Percentiles rank a stretch among this genome's conserved stretches.
phyloP scores from a whole-genome alignment of 2,888 invertebrate species.

The Miltochrista miniata region DNA sequence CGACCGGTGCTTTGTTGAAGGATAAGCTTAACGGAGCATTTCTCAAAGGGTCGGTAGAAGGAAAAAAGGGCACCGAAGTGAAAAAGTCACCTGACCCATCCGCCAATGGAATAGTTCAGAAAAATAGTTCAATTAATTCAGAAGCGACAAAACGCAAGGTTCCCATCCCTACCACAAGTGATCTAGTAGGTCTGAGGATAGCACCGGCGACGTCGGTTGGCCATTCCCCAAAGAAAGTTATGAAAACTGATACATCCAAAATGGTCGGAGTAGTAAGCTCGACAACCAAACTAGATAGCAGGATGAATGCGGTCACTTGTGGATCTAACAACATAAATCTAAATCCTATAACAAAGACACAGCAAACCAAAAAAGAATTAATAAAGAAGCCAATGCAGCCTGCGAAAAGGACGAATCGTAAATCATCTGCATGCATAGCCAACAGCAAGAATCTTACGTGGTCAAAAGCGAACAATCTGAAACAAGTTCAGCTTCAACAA shows the following conservation, averaged over 20 bases:
- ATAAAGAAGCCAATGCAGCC: constrained; percentile 52
- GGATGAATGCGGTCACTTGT: constrained; percentile 77
- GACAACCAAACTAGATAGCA: constrained; percentile 73
- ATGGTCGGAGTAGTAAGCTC: constrained; percentile 71
- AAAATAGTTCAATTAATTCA: constrained; percentile 39
- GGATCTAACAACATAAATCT: constrained; percentile 75
- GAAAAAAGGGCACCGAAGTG: constrained; percentile 53
- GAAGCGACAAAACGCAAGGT: constrained; percentile 56
- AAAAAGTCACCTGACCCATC: constrained; percentile 62
- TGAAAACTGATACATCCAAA: constrained; percentile 57
- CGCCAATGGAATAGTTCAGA: constrained; percentile 61
- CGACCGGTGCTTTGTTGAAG: constrained; percentile 54
- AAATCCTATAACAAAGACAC: constrained; percentile 57
- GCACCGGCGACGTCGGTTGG: constrained; percentile 53
- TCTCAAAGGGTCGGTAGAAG: constrained; percentile 60
- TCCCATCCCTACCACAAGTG: constrained; percentile 58
- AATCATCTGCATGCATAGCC: constrained; percentile 76
- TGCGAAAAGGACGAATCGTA: constrained; percentile 69
- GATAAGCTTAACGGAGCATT: constrained; percentile 49
- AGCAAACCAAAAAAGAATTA: constrained; percentile 58
- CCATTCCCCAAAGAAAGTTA: constrained; percentile 56
- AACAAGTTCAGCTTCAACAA: constrained; percentile 73
- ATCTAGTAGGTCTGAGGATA: constrained; percentile 52
- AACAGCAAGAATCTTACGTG: constrained; percentile 77
- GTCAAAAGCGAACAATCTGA: constrained; percentile 77